A percentile compares a stretch with the other conserved stretches of the same genome.
These are phyloP conservation scores for Chelon auratus DNA, from an alignment of 2,797 vertebrate genomes.

Conservation along the genomic window DNA sequence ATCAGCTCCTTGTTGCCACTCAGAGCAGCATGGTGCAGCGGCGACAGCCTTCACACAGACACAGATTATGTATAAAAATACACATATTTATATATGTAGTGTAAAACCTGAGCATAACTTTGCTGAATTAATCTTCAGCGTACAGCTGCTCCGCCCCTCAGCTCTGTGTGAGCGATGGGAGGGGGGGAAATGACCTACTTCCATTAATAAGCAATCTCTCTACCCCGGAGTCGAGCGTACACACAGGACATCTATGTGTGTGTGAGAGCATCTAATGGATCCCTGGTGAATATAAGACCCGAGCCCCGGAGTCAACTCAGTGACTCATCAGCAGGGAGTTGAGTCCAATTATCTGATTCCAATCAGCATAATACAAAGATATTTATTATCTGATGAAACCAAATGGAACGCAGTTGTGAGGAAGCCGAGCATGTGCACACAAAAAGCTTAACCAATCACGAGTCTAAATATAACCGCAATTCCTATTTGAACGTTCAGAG, in stretches of 20 bases:
- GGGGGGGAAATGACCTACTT: conserved; percentile 84
- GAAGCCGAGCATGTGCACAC: conserved; percentile 68
- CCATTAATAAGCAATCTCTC: conserved; percentile 85
- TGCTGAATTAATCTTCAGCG: conserved; percentile 72
- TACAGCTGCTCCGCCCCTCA: conserved; percentile 73
- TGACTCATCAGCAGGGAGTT: conserved; percentile 67
- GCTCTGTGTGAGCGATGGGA: conserved; percentile 68
- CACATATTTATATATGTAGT: conserved; percentile 57
- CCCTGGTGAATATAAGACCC: conserved; percentile 67
- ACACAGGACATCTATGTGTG: conserved; percentile 50
- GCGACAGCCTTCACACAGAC: conserved; percentile 89
- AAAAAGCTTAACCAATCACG: conserved; percentile 51
- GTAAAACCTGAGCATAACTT: conserved; percentile 70
- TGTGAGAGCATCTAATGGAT: conserved; percentile 66
- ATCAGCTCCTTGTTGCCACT: conserved; percentile 97
- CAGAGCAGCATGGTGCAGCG: conserved; percentile 95
- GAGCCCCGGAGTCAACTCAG: conserved; percentile 69
- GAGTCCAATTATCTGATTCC: conserved; percentile 74
- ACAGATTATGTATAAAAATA: conserved; percentile 67
- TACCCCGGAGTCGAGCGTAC: conserved; percentile 67
- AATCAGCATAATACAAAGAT: conserved; percentile 66
- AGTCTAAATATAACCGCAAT: conserved; percentile 58
- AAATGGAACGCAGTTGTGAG: conserved; percentile 49
- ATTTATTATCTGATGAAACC: conserved; percentile 53
- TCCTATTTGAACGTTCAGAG: conserved; percentile 46